phyloP scores from a whole-genome alignment of 2,113 vertebrate genomes.

The Panurus biarmicus region DNA sequence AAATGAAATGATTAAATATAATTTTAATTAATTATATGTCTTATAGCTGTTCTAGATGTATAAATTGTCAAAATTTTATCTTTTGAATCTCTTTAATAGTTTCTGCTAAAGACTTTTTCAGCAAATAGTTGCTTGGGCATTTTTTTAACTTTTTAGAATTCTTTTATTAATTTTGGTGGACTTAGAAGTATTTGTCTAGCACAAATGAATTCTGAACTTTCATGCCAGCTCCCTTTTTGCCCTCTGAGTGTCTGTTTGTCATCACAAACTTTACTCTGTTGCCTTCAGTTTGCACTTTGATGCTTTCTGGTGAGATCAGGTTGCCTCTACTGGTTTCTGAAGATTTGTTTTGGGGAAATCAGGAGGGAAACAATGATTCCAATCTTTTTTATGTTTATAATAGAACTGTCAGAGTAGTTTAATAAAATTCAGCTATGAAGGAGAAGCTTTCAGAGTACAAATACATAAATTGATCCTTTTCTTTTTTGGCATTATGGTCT shows the following conservation, averaged over 20 bases:
- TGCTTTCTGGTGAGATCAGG: not conserved
- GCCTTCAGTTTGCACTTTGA: not conserved
- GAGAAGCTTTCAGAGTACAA: not conserved
- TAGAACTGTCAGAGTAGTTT: not conserved
- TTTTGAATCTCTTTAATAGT: not conserved
- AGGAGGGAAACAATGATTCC: not conserved
- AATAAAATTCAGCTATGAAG: not conserved
- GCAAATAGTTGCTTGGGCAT: not conserved
- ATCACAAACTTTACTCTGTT: not conserved
- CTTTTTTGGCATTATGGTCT: not conserved
- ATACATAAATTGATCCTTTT: not conserved
- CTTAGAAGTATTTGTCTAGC: not conserved
- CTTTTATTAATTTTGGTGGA: not conserved
- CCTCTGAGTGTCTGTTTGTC: not conserved
- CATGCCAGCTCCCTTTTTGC: not conserved
- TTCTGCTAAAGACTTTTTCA: not conserved
- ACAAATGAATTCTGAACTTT: not conserved
- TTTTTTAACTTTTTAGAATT: not conserved
- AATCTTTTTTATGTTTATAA: not conserved
- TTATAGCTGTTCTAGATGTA: not conserved
- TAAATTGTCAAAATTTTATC: not conserved
- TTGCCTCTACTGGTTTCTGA: not conserved
- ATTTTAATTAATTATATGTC: not conserved
- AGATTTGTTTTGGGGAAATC: not conserved
- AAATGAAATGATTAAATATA: not conserved